Evolutionary conservation across 2,797 vertebrate genomes (phyloP).

Genomic region (Acestrorhynchus altus): DNA sequence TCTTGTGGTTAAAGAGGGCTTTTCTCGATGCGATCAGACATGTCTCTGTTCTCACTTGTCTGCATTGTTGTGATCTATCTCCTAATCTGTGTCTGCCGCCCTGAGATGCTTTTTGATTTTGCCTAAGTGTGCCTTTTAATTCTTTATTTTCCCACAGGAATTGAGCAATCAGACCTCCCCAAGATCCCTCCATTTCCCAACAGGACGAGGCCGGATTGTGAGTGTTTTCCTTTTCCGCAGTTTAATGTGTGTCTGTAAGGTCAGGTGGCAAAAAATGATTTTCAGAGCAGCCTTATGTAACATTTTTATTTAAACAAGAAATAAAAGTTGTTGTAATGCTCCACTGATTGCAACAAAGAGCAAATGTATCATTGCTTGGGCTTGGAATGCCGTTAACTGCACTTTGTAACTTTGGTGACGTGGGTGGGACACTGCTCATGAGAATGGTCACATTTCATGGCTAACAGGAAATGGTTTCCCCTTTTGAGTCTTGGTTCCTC

Average conservation of each 20-base stretch:
- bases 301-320: too few species aligned
- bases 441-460: too few species aligned
- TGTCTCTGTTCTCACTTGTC: background rate
- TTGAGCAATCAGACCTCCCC: constrained; percentile 77
- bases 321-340: too few species aligned
- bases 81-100: constrained; percentile 47
- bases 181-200: constrained; percentile 72
- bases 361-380: too few species aligned
- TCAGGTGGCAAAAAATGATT: too few species aligned
- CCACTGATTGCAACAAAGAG: too few species aligned
- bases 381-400: too few species aligned
- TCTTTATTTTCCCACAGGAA: constrained; percentile 68
- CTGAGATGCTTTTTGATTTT: constrained; percentile 50
- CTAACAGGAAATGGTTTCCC: too few species aligned
- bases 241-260: background rate
- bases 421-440: too few species aligned
- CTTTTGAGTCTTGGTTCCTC: too few species aligned
- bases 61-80: background rate
- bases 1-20: constrained; percentile 19
- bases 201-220: constrained; percentile 84
- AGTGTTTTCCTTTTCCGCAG: constrained; percentile 65
- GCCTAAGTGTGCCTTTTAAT: constrained; percentile 51
- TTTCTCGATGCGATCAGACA: background rate
- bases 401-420: too few species aligned
- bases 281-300: too few species aligned